Percentiles rank a stretch among this genome's conserved stretches.
These are phyloP conservation scores for Galaxea fascicularis DNA, from an alignment of 92 coral and sea anemone species.

Conservation along the genomic window DNA sequence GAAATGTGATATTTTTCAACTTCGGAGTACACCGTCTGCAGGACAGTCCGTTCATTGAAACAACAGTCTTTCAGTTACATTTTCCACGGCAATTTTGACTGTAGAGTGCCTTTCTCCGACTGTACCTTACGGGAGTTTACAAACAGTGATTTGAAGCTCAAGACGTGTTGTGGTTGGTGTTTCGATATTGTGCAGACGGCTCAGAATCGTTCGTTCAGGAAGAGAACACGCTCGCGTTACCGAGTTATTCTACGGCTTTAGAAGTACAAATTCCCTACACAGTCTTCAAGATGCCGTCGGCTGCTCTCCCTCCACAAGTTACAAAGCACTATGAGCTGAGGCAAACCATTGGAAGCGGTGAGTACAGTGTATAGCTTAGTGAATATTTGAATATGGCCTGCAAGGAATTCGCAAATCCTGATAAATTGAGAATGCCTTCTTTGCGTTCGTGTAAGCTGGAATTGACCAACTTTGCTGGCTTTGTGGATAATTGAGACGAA, in stretches of 20 bases:
- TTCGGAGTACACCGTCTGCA: background rate
- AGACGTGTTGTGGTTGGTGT: slow-evolving; percentile 2
- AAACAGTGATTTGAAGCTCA: background rate
- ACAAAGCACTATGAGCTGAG: slow-evolving; percentile 83
- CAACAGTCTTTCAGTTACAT: background rate
- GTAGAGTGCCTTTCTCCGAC: background rate
- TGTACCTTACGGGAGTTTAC: background rate
- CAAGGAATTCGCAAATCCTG: background rate
- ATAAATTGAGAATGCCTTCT: background rate
- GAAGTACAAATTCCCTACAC: background rate
- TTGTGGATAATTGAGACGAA: background rate
- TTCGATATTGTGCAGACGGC: slow-evolving; percentile 18
- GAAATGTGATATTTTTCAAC: slow-evolving; percentile 55
- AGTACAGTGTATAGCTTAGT: slow-evolving; percentile 43
- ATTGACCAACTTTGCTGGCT: background rate
- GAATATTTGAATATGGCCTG: background rate
- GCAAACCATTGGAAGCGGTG: slow-evolving; percentile 98
- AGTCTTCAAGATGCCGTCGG: slow-evolving; percentile 83
- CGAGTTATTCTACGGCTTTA: background rate
- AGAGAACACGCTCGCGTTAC: background rate
- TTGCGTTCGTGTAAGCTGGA: background rate
- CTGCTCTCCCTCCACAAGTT: slow-evolving; percentile 84
- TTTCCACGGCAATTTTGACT: background rate
- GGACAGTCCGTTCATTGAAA: background rate
- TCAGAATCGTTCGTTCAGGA: background rate